Conservation (phyloP, 35 echinoderm and acorn worm genomes). For the Amphiura filiformis region DNA sequence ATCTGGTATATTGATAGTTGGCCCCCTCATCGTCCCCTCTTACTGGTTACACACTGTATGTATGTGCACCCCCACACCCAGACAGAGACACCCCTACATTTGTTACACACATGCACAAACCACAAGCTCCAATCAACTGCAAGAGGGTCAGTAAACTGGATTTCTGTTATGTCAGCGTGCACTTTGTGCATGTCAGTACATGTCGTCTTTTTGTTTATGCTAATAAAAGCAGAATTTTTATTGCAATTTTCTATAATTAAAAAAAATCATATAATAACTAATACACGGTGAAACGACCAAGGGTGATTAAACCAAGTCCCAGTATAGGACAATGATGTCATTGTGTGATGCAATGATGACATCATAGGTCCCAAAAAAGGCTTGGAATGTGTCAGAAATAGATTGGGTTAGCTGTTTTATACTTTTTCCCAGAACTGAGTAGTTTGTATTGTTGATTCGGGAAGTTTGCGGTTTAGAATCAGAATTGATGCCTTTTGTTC, state of each 20-base stretch:
- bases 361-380: not conserved
- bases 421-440: not conserved
- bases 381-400: not conserved
- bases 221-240: not conserved
- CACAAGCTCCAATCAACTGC: too few species aligned
- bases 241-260: constrained; percentile 8
- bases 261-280: not conserved
- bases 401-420: not conserved
- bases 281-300: not conserved
- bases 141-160: not conserved
- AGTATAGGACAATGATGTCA: not conserved
- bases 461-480: not conserved
- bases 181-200: not conserved
- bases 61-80: too few species aligned
- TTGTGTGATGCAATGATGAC: not conserved
- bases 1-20: too few species aligned
- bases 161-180: not conserved
- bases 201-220: not conserved
- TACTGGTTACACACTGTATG: too few species aligned
- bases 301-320: not conserved
- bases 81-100: too few species aligned
- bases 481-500: not conserved
- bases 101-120: too few species aligned
- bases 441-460: not conserved
- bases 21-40: too few species aligned